Evolutionary conservation across 2,113 vertebrate genomes (phyloP).

Genomic region (Pseudonaja textilis): DNA sequence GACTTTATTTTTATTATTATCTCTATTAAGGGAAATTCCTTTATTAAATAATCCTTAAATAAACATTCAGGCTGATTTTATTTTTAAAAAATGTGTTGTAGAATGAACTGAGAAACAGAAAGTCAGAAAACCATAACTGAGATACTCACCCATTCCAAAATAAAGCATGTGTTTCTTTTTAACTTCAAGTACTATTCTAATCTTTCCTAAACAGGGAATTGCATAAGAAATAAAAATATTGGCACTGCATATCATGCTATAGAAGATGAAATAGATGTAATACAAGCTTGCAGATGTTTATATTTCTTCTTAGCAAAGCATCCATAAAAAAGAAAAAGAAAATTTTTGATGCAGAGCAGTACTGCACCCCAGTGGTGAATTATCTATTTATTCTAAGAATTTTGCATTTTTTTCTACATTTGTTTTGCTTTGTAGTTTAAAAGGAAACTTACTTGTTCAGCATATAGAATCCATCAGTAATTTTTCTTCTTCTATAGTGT

Average conservation of each 20-base stretch:
- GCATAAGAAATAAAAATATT: neutral
- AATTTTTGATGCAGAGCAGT: constrained; percentile 40
- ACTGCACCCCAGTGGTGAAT: constrained; percentile 52
- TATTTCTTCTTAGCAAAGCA: fast-evolving
- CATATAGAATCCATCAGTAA: neutral
- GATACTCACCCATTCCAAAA: neutral
- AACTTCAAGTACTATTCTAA: constrained; percentile 13
- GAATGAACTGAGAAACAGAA: neutral
- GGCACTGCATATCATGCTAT: neutral
- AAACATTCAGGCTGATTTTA: neutral
- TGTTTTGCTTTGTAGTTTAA: neutral
- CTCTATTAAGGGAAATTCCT: neutral
- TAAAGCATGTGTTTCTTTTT: neutral
- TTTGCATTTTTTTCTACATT: neutral
- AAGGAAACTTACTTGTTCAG: neutral
- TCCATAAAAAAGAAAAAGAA: neutral
- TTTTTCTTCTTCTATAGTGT: neutral
- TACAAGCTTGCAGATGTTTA: fast-evolving
- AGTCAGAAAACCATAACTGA: neutral
- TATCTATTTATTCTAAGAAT: neutral
- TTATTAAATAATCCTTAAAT: neutral
- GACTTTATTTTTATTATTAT: neutral
- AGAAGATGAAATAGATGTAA: constrained; percentile 10
- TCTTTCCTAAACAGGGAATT: neutral
- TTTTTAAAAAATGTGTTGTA: neutral